Percentiles rank a stretch among this genome's conserved stretches.
These are phyloP conservation scores for Lithobates sylvaticus DNA, from an alignment of 2,797 vertebrate species.

Conservation along the genomic window DNA sequence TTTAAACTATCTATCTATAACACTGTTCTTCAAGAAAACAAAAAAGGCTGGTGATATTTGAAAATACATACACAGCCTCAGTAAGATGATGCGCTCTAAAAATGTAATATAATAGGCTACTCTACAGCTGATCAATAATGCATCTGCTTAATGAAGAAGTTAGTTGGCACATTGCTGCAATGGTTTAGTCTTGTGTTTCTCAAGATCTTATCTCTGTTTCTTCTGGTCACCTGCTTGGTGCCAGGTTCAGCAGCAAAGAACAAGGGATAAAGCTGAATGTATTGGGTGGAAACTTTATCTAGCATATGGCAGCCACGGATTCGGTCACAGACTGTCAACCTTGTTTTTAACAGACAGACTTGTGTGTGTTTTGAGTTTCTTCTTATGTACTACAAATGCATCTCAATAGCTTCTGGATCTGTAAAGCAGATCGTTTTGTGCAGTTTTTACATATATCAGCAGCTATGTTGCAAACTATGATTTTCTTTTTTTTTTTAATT, in stretches of 20 bases:
- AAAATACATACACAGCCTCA: not conserved
- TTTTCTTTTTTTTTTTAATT: not conserved
- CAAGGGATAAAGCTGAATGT: not conserved
- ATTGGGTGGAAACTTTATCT: conserved; percentile 11
- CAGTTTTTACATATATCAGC: not conserved
- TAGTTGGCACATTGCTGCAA: conserved; percentile 24
- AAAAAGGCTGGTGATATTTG: not conserved
- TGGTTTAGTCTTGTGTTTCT: conserved; percentile 26
- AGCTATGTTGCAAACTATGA: not conserved
- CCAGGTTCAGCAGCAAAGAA: conserved; percentile 14
- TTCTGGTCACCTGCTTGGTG: conserved; percentile 11
- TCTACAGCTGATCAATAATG: conserved; percentile 28
- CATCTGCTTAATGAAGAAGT: conserved; percentile 9
- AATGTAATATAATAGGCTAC: conserved; percentile 8
- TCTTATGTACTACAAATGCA: not conserved
- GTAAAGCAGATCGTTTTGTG: not conserved
- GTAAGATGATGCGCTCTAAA: conserved; percentile 20
- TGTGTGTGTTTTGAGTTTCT: not conserved
- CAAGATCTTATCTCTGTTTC: conserved; percentile 14
- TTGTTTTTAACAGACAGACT: not conserved
- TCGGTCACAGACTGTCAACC: conserved; percentile 17
- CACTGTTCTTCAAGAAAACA: not conserved
- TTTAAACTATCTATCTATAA: not conserved
- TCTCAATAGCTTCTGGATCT: not conserved
- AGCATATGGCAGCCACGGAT: conserved; percentile 12